phyloP scores from a whole-genome alignment of 2,113 vertebrate species.

The Elephantulus edwardii region DNA sequence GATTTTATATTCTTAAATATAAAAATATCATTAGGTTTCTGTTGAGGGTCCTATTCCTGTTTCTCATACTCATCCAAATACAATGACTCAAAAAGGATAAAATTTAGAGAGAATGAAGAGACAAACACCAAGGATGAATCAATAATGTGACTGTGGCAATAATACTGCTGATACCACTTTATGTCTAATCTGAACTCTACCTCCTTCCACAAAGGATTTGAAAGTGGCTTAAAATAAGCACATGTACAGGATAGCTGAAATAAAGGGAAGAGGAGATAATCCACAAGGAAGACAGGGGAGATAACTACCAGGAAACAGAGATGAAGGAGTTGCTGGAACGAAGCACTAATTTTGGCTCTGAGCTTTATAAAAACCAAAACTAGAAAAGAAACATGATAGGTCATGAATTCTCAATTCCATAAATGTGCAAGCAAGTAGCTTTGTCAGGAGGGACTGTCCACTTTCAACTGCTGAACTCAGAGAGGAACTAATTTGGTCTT shows the following conservation, averaged over 20 bases:
- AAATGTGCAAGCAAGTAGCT: slow-evolving; percentile 23
- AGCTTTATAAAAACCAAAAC: slow-evolving; percentile 59
- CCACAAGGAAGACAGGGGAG: slow-evolving; percentile 59
- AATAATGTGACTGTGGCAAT: not conserved
- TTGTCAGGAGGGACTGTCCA: not conserved
- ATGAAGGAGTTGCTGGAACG: slow-evolving; percentile 38
- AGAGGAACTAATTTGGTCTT: not conserved
- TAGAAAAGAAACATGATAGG: slow-evolving; percentile 49
- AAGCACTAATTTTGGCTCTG: slow-evolving; percentile 69
- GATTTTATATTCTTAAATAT: not conserved
- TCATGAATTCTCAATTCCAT: slow-evolving; percentile 31
- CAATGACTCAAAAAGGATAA: slow-evolving; percentile 38
- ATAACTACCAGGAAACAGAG: slow-evolving; percentile 64
- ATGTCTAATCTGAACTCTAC: slow-evolving; percentile 65
- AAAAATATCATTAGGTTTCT: not conserved
- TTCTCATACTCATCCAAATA: slow-evolving; percentile 24
- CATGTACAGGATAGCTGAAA: slow-evolving; percentile 51
- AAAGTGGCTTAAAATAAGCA: slow-evolving; percentile 71
- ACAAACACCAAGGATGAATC: slow-evolving; percentile 46
- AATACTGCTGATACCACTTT: not conserved
- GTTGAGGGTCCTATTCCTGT: not conserved
- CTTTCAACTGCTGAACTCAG: slow-evolving; percentile 33
- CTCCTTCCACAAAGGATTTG: slow-evolving; percentile 73
- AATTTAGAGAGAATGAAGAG: slow-evolving; percentile 8
- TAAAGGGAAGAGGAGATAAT: slow-evolving; percentile 65